A percentile compares a stretch with the other conserved stretches of the same genome.
phyloP scores from a whole-genome alignment of 2,797 vertebrate species.

The Enteromius radiatus region DNA sequence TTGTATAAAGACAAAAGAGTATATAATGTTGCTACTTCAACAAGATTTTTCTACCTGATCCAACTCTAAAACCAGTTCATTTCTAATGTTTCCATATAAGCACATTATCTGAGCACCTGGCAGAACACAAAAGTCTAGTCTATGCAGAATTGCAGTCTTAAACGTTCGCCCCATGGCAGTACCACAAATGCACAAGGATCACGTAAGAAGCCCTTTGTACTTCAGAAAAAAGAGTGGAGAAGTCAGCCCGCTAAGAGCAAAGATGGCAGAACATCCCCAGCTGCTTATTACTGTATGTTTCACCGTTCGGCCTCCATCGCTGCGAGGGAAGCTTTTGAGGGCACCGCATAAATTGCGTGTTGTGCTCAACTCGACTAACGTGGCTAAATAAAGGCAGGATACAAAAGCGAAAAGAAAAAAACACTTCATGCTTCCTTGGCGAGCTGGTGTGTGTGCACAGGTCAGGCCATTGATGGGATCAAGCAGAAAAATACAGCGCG shows the following conservation, averaged over 20 bases:
- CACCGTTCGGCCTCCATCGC: background rate
- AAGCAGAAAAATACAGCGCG: slow-evolving; percentile 35
- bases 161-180: slow-evolving; percentile 6
- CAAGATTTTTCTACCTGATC: background rate
- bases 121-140: background rate
- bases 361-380: slow-evolving; percentile 13
- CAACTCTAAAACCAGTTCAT: background rate
- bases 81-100: background rate
- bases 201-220: slow-evolving; percentile 20
- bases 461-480: slow-evolving; percentile 31
- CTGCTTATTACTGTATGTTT: slow-evolving; percentile 21
- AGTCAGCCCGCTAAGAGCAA: slow-evolving; percentile 5
- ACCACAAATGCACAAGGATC: background rate
- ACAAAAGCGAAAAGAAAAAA: slow-evolving; percentile 19
- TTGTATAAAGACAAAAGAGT: background rate
- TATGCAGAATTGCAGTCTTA: background rate
- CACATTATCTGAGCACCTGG: background rate
- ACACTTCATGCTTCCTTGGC: slow-evolving; percentile 12
- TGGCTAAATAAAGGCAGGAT: slow-evolving; percentile 36
- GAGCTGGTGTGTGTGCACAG: slow-evolving; percentile 29
- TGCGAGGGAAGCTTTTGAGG: slow-evolving; percentile 24
- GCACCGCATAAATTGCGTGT: background rate
- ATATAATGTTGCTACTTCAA: background rate
- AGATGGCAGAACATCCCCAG: slow-evolving; percentile 3
- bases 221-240: background rate